Base-by-base conservation (phyloP, 2,888 invertebrate species). In the Drymonia ruficornis region DNA sequence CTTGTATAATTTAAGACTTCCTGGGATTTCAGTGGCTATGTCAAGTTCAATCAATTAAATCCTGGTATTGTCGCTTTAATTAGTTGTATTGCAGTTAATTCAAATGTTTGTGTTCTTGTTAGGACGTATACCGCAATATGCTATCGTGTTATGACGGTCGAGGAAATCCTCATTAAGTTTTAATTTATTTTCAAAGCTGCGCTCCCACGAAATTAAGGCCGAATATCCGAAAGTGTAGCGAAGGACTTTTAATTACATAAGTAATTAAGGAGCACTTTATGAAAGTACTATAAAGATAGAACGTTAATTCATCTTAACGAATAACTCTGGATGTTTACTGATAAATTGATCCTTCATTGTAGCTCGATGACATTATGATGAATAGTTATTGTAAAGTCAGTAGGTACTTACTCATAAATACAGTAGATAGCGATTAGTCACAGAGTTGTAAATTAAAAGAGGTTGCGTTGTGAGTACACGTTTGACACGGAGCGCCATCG, bases 401-500 rank as follows among this genome's bases (percentile, higher is more conserved):
- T 23, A 23, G 7, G 23, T 23, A 7, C 23, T 23, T 23, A 23
- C 23, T 23, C 23, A 23, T n/a, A 23, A 6, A 0, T 23, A 23
- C 23, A 23, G 23, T 31, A 3, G 31, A 31, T 31, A 11, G 11
- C 31, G 11, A 31, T 31, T 31, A 31, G 31, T 31, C 31, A 31
- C 31, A 31, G 12, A 31, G 31, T 31, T 9, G 31, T 4, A 3
- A 36, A n/a, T 36, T n/a, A 36, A 31, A 31, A n/a, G 13, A 36
- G 13, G n/a, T 36, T n/a, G 36, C n/a, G 36, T 36, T 36, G 31
- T 4, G 36, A 4, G 36, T 36, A 3, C 12, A 18, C 18, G 12
- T 56, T 61, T 55, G 68, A 61, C 65, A 48, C 40, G 36, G 29
- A 11, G 23, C 49, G 49, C 40, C 54, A 56, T n/a, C n/a, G n/a